These are phyloP conservation scores for Drosophila melanica DNA, from an alignment of 1,140 invertebrate species.

Conservation along the genomic window DNA sequence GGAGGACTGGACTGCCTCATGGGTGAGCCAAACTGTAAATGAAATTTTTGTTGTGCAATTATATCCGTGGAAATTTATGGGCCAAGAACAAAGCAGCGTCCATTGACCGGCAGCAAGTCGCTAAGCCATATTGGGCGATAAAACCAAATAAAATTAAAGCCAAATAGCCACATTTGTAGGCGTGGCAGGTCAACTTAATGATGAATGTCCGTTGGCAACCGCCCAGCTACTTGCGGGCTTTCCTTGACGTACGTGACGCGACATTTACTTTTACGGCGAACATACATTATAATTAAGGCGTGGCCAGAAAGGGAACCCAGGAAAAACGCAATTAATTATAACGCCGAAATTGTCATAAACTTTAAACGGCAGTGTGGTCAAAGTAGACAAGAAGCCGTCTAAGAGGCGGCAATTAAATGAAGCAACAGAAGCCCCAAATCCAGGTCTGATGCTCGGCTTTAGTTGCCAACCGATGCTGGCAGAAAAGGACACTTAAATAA, in stretches of 20 bases:
- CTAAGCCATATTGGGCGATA: constrained; percentile 70
- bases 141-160: constrained; percentile 62
- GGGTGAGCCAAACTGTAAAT: constrained; percentile 13
- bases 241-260: constrained; percentile 52
- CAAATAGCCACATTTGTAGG: constrained; percentile 39
- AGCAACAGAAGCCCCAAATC: constrained; percentile 23
- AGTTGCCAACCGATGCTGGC: constrained; percentile 1
- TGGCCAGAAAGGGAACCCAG: constrained; percentile 39
- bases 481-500: constrained; percentile 15
- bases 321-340: constrained; percentile 72
- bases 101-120: constrained; percentile 33
- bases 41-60: constrained; percentile 52
- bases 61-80: constrained; percentile 34
- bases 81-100: constrained; percentile 24
- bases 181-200: constrained; percentile 38
- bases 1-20: background rate
- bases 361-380: constrained; percentile 12
- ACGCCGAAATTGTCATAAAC: constrained; percentile 70
- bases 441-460: constrained; percentile 5
- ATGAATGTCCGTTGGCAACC: constrained; percentile 33
- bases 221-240: constrained; percentile 7
- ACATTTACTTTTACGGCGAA: constrained; percentile 71
- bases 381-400: constrained; percentile 27
- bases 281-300: constrained; percentile 77
- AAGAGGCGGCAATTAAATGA: constrained; percentile 60